These are phyloP conservation scores for Spea bombifrons DNA, from an alignment of 2,113 vertebrate species.

Conservation along the genomic window DNA sequence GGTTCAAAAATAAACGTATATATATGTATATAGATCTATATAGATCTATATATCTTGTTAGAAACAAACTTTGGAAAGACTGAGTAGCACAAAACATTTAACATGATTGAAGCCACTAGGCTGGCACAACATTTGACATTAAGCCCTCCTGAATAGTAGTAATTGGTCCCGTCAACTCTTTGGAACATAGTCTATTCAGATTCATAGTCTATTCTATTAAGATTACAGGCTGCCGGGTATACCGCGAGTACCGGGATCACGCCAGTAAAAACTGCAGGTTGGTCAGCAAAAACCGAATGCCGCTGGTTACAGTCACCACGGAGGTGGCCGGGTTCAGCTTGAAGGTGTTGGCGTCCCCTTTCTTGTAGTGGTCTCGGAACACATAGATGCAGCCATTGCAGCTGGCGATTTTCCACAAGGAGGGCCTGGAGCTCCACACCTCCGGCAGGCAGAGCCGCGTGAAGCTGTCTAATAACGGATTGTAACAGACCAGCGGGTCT, in stretches of 20 bases:
- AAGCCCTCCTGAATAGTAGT: neutral
- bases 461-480: constrained; percentile 94
- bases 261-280: constrained; percentile 97
- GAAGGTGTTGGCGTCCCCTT: constrained; percentile 90
- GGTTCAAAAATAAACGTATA: too few species aligned
- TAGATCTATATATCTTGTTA: too few species aligned
- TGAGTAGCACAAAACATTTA: neutral
- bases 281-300: constrained; percentile 92
- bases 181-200: neutral
- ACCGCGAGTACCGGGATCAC: constrained; percentile 55
- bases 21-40: too few species aligned
- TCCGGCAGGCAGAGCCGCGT: constrained; percentile 92
- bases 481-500: constrained; percentile 92
- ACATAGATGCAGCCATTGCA: constrained; percentile 96
- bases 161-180: constrained; percentile 1
- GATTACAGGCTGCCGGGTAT: neutral
- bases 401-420: constrained; percentile 97
- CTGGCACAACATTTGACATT: neutral
- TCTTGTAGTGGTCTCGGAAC: constrained; percentile 94
- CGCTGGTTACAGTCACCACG: constrained; percentile 88
- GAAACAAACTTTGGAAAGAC: neutral
- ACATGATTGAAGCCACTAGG: neutral
- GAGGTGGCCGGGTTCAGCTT: constrained; percentile 97
- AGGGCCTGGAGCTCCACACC: constrained; percentile 90
- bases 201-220: neutral